phyloP scores from a whole-genome alignment of 2,113 vertebrate species.

The Anthoscopus minutus region DNA sequence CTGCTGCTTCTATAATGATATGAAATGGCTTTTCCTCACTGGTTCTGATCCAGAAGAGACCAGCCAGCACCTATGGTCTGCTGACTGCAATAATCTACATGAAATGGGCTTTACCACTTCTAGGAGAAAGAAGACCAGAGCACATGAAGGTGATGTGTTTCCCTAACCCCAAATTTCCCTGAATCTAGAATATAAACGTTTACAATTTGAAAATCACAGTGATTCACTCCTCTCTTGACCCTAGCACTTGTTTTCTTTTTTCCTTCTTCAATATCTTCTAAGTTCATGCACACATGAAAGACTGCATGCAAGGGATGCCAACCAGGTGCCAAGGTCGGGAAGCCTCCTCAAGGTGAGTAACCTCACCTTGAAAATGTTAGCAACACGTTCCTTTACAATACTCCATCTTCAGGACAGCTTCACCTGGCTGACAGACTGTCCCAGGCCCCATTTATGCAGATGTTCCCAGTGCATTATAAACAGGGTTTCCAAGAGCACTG shows the following conservation, averaged over 20 bases:
- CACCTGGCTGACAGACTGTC: not conserved
- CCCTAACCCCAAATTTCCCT: not conserved
- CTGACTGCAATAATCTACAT: not conserved
- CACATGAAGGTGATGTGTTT: not conserved
- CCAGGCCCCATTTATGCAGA: not conserved
- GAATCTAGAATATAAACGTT: not conserved
- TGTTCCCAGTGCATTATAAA: not conserved
- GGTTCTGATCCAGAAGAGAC: not conserved
- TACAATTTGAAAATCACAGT: not conserved
- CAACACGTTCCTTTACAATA: not conserved
- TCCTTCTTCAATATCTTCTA: not conserved
- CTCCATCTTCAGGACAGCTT: not conserved
- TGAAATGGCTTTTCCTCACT: not conserved
- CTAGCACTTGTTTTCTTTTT: not conserved
- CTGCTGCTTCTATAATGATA: not conserved
- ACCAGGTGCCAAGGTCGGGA: not conserved
- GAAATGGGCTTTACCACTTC: not conserved
- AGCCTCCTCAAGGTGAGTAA: too few species aligned
- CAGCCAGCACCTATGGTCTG: not conserved
- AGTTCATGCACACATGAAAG: not conserved
- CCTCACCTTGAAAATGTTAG: not conserved
- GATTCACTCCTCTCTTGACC: not conserved
- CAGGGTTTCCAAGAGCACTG: not conserved
- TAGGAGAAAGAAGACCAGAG: not conserved
- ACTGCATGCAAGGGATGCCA: fast-evolving